Percentiles rank a stretch among this genome's conserved stretches.
phyloP scores from a whole-genome alignment of 2,113 vertebrate species.

The Centropus bengalensis region DNA sequence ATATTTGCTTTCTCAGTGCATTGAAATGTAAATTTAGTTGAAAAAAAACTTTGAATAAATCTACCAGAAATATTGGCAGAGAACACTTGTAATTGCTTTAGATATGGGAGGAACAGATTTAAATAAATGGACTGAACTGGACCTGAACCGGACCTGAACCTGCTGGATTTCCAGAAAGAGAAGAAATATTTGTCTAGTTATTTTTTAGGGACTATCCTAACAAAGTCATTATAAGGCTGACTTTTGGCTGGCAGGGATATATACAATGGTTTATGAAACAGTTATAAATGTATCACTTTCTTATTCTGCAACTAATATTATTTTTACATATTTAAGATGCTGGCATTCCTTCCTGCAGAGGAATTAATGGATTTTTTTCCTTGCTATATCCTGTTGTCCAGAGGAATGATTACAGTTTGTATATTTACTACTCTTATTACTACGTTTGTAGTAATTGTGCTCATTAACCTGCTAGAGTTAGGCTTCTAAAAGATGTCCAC shows the following conservation, averaged over 20 bases:
- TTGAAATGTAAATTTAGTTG: background rate
- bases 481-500: background rate
- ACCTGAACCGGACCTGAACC: too few species aligned
- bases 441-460: background rate
- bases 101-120: background rate
- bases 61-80: background rate
- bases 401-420: background rate
- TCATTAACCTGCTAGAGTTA: background rate
- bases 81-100: background rate
- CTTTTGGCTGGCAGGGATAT: background rate
- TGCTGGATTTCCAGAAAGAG: background rate
- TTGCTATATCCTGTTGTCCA: background rate
- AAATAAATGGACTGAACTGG: background rate
- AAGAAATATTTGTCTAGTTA: accelerated
- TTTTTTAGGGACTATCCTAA: background rate
- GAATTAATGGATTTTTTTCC: background rate
- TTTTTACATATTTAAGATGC: background rate
- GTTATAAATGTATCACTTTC: background rate
- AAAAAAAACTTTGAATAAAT: background rate
- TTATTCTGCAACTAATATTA: background rate
- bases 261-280: background rate
- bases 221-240: background rate
- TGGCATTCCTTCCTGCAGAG: background rate
- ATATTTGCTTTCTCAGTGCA: background rate
- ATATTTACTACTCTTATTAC: background rate